Evolutionary conservation across 2,888 invertebrate species (phyloP), one percentile per base, ranked within the genome.

Genomic region (Brachycybe producta): DNA sequence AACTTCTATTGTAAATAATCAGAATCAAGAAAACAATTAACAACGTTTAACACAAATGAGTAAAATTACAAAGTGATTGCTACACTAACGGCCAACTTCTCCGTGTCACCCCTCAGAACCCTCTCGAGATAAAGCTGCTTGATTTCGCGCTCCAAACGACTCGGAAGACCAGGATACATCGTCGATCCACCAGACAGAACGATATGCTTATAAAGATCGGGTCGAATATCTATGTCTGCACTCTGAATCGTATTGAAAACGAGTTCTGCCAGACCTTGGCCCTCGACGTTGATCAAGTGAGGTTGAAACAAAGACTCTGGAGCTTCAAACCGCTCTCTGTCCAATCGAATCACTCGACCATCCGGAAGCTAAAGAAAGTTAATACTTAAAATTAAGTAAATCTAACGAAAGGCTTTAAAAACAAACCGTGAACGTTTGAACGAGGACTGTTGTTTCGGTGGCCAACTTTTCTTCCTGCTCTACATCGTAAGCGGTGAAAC

Each of bases 231-330:
- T 60, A 95, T 92, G 62, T 90, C 91, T 0, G 90, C 91, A 8
- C 90, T 81, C 77, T 97, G 94, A 65, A 99, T 97, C 45, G 95
- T 95, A 65, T 85, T 91, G 67, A 98, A 99, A 35, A 97, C 87
- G 52, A 90, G 73, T 67, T 91, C 91, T 2, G 90, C 90, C 58
- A 91, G 85, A 60, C 97, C 98, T 64, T 90, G 86, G 0, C 94
- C 92, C 71, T 99, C 98, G n/a, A 97, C 88, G 63, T 97, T 92
- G 62, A 98, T 94, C 58, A 98, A 76, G 72, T 97, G 97, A 3
- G 98, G 98, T 68, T 98, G 97, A 72, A 99, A 99, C 55, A 99
- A 69, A 0, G 94, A 94, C 70, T 98, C 98, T 0, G 98, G 95
- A 0, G 98, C 98, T 64, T 92, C 91, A 67, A 97, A 97, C 57